Conservation (phyloP, 2,113 vertebrate species). For the Caranx melampygus region DNA sequence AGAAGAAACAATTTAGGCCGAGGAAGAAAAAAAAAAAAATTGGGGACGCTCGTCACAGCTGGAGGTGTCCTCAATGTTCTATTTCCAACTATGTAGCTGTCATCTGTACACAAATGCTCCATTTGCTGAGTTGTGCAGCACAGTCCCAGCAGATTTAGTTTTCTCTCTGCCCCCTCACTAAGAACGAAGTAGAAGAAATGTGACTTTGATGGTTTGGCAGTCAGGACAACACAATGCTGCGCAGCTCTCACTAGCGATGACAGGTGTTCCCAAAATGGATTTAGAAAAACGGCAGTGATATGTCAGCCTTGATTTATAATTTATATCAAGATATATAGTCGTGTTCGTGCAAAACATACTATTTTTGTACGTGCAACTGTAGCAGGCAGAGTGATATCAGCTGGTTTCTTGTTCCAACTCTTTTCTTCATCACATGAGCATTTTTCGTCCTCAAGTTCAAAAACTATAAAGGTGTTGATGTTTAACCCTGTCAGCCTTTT, state of each 20-base stretch:
- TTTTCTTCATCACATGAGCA: constrained; percentile 19
- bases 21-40: constrained; percentile 9
- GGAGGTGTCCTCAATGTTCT: constrained; percentile 65
- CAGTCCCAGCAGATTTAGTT: constrained; percentile 56
- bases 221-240: constrained; percentile 49
- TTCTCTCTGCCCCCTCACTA: constrained; percentile 39
- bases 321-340: constrained; percentile 24
- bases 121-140: constrained; percentile 62
- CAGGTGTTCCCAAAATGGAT: constrained; percentile 44
- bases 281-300: constrained; percentile 39
- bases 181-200: constrained; percentile 58
- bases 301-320: constrained; percentile 50
- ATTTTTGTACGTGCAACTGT: background rate
- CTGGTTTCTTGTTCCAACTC: background rate
- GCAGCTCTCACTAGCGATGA: constrained; percentile 37
- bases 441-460: constrained; percentile 32
- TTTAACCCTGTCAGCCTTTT: constrained; percentile 50
- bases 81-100: constrained; percentile 65
- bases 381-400: background rate
- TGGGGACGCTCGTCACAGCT: constrained; percentile 51
- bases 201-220: constrained; percentile 71
- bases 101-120: constrained; percentile 63
- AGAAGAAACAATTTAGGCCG: constrained; percentile 44
- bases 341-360: background rate
- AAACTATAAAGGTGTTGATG: constrained; percentile 19